Base-by-base conservation (phyloP, 1,140 invertebrate genomes). In the Danaus melanippus region DNA sequence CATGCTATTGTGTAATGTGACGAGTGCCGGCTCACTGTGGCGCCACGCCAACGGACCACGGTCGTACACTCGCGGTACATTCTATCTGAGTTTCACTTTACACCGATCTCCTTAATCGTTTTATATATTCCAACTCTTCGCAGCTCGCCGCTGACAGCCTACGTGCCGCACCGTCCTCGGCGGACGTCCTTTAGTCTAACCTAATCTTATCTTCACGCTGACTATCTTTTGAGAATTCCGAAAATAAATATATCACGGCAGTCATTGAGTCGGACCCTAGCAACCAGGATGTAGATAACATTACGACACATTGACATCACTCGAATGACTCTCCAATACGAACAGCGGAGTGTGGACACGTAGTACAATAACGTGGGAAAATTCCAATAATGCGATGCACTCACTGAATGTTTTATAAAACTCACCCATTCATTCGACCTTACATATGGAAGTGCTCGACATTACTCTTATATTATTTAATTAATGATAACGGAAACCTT, bases 201-300 rank as follows among this genome's bases (percentile, higher is more conserved):
- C 21, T 32, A 3, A 32, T 32, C 21, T 32, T 32, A 32, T 32
- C 21, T 32, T 32, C 21, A 3, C 46, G 17, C 10, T 17, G 43
- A 46, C 43, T 55, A 56, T 56, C 45, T 56, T 54, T 50, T 15
- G 10, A 21, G 54, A 10, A 57, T 56, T 56, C 42, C 32, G 21
- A 59, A 54, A 50, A 50, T 49, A 58, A 53, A 44, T 49, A 32
- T 11, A 49, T 48, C 7, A 51, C 12, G 10, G 39, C 39, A 46
- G 39, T 59, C 53, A 59, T 66, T 53, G 57, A 32, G 53, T 54
- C 56, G 62, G 66, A 70, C 69, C 64, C 63, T 66, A 71, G 46
- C 59, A 55, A 56, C 50, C 68, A 72, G 81, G 79, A 84, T 82
- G 76, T 76, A 78, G 79, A 82, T 84, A 84, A 75, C 68, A 78